These are phyloP conservation scores for Trachemys scripta DNA, from an alignment of 2,113 vertebrate genomes.

Conservation along the genomic window DNA sequence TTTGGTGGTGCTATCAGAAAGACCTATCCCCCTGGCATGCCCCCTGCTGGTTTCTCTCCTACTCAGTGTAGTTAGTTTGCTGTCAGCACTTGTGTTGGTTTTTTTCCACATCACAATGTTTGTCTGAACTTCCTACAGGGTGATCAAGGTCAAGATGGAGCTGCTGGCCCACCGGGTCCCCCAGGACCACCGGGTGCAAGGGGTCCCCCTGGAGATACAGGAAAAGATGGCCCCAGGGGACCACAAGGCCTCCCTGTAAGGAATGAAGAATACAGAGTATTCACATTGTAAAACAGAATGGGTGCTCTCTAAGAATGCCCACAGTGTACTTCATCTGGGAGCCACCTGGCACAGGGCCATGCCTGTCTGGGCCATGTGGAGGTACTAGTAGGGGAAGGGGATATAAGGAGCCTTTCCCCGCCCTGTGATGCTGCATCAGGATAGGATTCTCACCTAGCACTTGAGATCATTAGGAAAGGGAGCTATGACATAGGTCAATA, in stretches of 20 bases:
- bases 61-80: background rate
- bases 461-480: background rate
- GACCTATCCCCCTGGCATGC: background rate
- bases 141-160: slow-evolving; percentile 91
- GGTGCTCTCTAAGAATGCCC: background rate
- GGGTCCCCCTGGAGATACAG: slow-evolving; percentile 93
- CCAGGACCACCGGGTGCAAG: slow-evolving; percentile 91
- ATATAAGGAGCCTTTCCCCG: background rate
- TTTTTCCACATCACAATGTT: slow-evolving; percentile 29
- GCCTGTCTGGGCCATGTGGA: background rate
- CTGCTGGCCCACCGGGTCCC: slow-evolving; percentile 88
- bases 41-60: background rate
- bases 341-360: background rate
- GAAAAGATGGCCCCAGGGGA: slow-evolving; percentile 93
- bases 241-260: slow-evolving; percentile 88
- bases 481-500: background rate
- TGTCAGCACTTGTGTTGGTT: background rate
- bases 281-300: background rate
- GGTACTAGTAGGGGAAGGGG: rapidly evolving
- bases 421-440: rapidly evolving
- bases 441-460: rapidly evolving
- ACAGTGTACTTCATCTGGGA: background rate
- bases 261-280: slow-evolving; percentile 1
- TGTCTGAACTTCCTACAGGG: slow-evolving; percentile 85
- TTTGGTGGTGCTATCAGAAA: background rate